Conservation (phyloP, 2,888 invertebrate genomes). For the Parochlus steinenii region DNA sequence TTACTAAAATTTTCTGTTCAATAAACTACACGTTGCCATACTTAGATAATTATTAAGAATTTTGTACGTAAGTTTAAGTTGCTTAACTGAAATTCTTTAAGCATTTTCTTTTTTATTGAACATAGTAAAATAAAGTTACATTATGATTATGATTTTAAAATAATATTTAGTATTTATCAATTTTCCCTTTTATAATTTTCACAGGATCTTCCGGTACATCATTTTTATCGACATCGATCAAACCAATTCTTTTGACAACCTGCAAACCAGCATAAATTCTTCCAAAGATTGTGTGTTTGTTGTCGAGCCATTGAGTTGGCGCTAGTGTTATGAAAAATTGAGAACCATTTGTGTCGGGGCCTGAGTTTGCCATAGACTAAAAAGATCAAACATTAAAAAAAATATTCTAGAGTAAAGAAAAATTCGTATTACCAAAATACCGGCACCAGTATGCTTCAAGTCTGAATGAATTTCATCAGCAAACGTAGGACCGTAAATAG, state of each 20-base stretch:
- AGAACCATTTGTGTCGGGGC: constrained; percentile 91
- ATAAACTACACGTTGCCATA: too few relatives aligned
- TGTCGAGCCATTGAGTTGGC: constrained; percentile 95
- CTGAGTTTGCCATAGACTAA: constrained; percentile 98
- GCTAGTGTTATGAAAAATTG: constrained; percentile 97
- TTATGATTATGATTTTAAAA: too few relatives aligned
- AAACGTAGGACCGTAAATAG: constrained; percentile 91
- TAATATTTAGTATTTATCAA: constrained; percentile 22
- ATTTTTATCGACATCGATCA: constrained; percentile 84
- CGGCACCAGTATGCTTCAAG: constrained; percentile 86
- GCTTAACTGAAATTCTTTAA: too few relatives aligned
- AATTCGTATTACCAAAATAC: too few relatives aligned
- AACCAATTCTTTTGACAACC: constrained; percentile 79
- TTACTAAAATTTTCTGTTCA: too few relatives aligned
- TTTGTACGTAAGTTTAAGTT: too few relatives aligned
- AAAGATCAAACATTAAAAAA: too few relatives aligned
- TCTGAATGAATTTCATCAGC: constrained; percentile 90
- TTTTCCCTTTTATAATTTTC: constrained; percentile 47
- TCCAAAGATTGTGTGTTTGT: constrained; percentile 94
- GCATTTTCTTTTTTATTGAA: too few relatives aligned
- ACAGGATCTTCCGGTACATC: constrained; percentile 85
- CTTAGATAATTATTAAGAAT: too few relatives aligned
- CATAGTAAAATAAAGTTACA: too few relatives aligned
- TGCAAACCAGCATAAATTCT: constrained; percentile 76
- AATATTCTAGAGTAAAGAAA: too few relatives aligned